Evolutionary conservation across 30 jellyfish, hydroid and myxozoan species (phyloP).

Genomic region (Hydractinia symbiolongicarpus): DNA sequence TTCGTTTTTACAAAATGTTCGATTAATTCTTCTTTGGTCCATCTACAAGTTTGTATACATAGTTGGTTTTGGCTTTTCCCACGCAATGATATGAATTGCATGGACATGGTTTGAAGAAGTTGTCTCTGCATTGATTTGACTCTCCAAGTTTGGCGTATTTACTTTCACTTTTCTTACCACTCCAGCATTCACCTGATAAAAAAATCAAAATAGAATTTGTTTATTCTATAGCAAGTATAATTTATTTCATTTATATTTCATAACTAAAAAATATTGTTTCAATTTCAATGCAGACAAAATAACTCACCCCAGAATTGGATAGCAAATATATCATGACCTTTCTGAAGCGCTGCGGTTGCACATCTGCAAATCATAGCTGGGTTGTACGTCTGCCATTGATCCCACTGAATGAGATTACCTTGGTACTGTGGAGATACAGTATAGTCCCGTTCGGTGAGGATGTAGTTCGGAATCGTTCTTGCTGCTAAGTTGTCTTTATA

Average conservation of each 20-base stretch:
- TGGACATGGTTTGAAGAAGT: constrained; percentile 49
- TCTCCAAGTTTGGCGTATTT: constrained; percentile 34
- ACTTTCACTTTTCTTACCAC: constrained; percentile 29
- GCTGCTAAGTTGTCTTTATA: not conserved
- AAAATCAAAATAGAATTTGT: not conserved
- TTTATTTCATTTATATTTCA: not conserved
- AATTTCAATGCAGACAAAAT: not conserved
- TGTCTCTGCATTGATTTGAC: constrained; percentile 47
- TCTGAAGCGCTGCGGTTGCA: constrained; percentile 60
- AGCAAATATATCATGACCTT: constrained; percentile 48
- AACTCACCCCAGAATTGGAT: constrained; percentile 33
- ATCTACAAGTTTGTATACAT: constrained; percentile 31
- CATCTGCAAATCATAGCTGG: constrained; percentile 83
- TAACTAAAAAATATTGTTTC: too few species aligned
- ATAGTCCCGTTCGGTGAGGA: not conserved
- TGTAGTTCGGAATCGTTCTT: not conserved
- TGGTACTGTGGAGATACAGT: constrained; percentile 33
- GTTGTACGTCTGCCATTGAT: constrained; percentile 60
- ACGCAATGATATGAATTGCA: constrained; percentile 72
- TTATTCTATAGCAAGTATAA: not conserved
- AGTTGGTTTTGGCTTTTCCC: constrained; percentile 52
- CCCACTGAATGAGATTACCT: constrained; percentile 62
- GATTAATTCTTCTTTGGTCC: not conserved
- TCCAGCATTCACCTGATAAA: constrained; percentile 79
- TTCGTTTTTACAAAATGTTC: too few species aligned